Base-by-base conservation (phyloP, 2,888 invertebrate species). In the Esperia sulphurella region DNA sequence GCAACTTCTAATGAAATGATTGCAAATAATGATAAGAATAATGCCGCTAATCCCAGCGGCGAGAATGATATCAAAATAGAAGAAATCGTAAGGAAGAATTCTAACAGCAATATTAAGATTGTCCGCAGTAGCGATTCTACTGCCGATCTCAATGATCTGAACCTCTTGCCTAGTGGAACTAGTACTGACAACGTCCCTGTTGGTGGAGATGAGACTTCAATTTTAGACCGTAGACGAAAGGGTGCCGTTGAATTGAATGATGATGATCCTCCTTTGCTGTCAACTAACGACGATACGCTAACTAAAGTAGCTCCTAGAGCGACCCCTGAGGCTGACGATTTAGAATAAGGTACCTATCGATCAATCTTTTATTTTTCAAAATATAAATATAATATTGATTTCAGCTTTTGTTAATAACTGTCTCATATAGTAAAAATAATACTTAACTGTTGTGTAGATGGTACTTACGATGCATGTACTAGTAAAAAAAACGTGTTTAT, bases 171-270 rank as follows among this genome's bases (percentile, higher is more conserved):
- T 51, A 71, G 61, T 29, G 58, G 68, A 37, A 64, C 58, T 41
- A 55, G 58, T 43, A 59, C 53, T 30, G 57, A 59, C 14, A 54
- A 58, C 29, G 61, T 55, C 46, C 43, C 53, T 52, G 63, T 49
- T 39, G 55, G 53, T 47, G 65, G 69, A 47, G 63, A 65, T 38
- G 69, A 74, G 53, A 65, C 72, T 39, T 69, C 76, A 0, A 78
- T 77, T 40, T 65, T 88, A 50, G 88, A 89, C 55, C 86, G 87
- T 50, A 74, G 88, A 83, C 83, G 88, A 65, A 75, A 61, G 46
- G 62, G 62, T 12, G 63, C 55, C 41, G 50, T 53, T 8, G 63
- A 60, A 2, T 14, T 56, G 14, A 62, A 63, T 14, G 39, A 39
- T 14, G 69, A 68, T 38, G 71, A 68, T 42, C 75, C 76, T 14